These are phyloP conservation scores for Acinonyx jubatus DNA, from an alignment of 2,113 vertebrate species.

Conservation along the genomic window DNA sequence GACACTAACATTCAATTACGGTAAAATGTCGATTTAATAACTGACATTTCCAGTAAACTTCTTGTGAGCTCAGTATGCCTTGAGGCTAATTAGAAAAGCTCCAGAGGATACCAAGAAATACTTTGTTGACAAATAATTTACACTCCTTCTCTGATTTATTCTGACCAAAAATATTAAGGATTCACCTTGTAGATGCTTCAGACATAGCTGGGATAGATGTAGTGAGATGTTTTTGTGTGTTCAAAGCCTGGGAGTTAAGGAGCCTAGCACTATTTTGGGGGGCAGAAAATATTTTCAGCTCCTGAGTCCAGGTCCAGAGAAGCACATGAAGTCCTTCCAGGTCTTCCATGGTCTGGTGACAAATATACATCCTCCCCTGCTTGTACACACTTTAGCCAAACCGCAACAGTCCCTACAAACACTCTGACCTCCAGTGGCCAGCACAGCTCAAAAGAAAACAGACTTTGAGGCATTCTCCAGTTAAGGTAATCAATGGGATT, in stretches of 20 bases:
- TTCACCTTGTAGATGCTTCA: background rate
- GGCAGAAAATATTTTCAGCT: background rate
- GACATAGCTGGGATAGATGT: background rate
- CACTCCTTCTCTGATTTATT: background rate
- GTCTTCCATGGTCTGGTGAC: background rate
- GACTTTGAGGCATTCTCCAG: background rate
- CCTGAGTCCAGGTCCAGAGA: background rate
- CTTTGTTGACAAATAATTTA: conserved; percentile 18
- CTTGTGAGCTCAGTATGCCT: conserved; percentile 80
- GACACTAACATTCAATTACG: conserved; percentile 83
- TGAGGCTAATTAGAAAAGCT: conserved; percentile 72
- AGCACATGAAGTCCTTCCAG: background rate
- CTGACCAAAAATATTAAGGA: background rate
- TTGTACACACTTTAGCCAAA: background rate
- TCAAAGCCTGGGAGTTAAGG: background rate
- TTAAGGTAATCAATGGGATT: background rate
- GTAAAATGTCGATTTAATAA: conserved; percentile 85
- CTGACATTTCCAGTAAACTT: conserved; percentile 87
- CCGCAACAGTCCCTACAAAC: background rate
- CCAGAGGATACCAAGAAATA: conserved; percentile 59
- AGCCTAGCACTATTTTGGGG: background rate
- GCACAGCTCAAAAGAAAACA: background rate
- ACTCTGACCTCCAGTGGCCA: background rate
- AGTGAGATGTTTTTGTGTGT: background rate
- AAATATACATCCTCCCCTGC: background rate